Conservation (phyloP, 2,797 vertebrate genomes). For the Lepus townsendii region DNA sequence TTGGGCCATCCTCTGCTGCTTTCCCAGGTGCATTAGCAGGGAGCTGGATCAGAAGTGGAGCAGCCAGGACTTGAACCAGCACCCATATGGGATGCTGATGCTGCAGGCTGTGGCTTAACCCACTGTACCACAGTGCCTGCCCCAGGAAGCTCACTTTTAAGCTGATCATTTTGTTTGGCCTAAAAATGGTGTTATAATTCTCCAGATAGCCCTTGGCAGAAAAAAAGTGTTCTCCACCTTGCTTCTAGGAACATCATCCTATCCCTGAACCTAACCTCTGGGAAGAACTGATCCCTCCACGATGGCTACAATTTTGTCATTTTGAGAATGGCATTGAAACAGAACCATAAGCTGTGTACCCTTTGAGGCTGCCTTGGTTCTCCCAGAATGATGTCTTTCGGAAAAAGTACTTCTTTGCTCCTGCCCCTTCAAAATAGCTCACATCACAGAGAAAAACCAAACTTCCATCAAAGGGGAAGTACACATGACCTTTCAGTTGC, state of each 20-base stretch:
- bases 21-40: too few relatives aligned
- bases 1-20: too few relatives aligned
- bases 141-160: too few relatives aligned
- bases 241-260: background rate
- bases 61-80: too few relatives aligned
- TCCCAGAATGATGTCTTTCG: conserved; percentile 20
- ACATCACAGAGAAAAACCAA: background rate
- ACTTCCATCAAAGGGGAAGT: background rate
- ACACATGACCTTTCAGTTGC: background rate
- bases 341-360: background rate
- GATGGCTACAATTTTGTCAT: background rate
- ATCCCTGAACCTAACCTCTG: background rate
- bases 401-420: conserved; percentile 25
- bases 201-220: too few relatives aligned
- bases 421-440: background rate
- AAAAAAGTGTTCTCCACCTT: too few relatives aligned
- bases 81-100: too few relatives aligned
- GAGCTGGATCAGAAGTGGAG: too few relatives aligned
- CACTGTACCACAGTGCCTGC: too few relatives aligned
- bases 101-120: too few relatives aligned
- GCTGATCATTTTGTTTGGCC: too few relatives aligned
- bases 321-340: background rate
- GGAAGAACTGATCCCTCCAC: background rate
- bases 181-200: too few relatives aligned
- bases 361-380: conserved; percentile 33